Percentiles rank a stretch among this genome's conserved stretches.
Conservation (phyloP, 2,113 vertebrate genomes). For the Myotis brandtii region DNA sequence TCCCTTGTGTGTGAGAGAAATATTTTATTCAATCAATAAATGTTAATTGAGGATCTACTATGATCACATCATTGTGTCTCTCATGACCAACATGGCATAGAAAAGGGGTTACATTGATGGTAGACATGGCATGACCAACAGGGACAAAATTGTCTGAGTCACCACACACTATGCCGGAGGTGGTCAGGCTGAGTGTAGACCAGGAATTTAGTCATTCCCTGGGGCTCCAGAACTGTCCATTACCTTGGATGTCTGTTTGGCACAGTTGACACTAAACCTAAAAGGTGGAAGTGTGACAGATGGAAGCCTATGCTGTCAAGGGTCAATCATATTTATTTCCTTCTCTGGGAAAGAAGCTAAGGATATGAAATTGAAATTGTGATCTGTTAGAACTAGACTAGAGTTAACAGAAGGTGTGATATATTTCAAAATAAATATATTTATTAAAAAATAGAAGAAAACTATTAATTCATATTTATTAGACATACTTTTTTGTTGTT, state of each 20-base stretch:
- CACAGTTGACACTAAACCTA: not conserved
- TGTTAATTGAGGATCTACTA: not conserved
- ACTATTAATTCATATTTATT: not conserved
- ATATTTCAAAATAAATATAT: not conserved
- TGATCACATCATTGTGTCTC: too few relatives aligned
- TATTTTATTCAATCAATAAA: not conserved
- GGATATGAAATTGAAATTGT: not conserved
- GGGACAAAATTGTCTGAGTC: not conserved
- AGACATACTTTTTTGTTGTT: not conserved
- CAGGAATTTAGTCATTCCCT: not conserved
- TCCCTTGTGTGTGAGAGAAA: not conserved
- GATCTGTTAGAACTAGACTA: not conserved
- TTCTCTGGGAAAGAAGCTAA: not conserved
- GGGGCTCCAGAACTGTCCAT: not conserved
- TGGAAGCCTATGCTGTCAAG: accelerated
- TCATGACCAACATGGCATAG: not conserved
- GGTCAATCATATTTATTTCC: not conserved
- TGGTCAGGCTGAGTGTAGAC: not conserved
- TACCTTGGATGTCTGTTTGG: not conserved
- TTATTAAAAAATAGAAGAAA: not conserved
- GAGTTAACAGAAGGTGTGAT: not conserved
- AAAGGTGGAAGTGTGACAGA: not conserved
- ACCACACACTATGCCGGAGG: not conserved
- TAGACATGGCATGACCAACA: accelerated
- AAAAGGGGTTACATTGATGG: accelerated